Evolutionary conservation across 1,140 invertebrate genomes (phyloP), one percentile per base, ranked within the genome.

Genomic region (Drosophila pallidifrons): DNA sequence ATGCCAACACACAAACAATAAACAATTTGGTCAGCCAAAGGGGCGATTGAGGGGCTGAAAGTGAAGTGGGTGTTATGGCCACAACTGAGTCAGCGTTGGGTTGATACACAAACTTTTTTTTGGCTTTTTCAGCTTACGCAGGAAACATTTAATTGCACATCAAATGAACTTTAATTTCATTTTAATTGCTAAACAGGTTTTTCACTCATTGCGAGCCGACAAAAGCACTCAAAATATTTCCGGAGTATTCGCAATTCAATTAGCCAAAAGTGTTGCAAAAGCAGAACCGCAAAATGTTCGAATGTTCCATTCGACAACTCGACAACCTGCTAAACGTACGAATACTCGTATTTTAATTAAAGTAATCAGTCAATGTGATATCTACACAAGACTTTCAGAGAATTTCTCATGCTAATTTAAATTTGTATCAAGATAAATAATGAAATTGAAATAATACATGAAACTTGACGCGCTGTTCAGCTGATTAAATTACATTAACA

Each of bases 81-180:
- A 46, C 16, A 8, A 55, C 51, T 71, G 68, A 54, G 28, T 63
- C 67, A 63, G 67, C 58, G 57, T 49, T 57, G 41, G 35, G 6
- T 61, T 46, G 15, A 16, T 61, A 25, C 20, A 25, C 20, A 25
- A 3, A 25, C 20, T 35, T 43, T 46, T 51, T 51, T 65, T 65
- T 41, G 45, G 51, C 13, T 43, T 75, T 82, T 82, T 85, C 52
- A 69, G 63, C 63, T 66, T 61, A 25, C 51, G 32, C 47, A 67
- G 54, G 49, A 69, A 63, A 51, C 72, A 66, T 87, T 88, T 87
- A 89, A 88, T 89, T 89, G 83, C 85, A 68, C 81, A 81, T 83
- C 77, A 88, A 88, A 78, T 83, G 25, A 75, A 83, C 74, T 88
- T 89, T 83, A 83, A 88, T 83, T 83, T 83, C 11, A 25, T 75